phyloP scores from a whole-genome alignment of 2,113 vertebrate genomes.

The Bufo gargarizans region DNA sequence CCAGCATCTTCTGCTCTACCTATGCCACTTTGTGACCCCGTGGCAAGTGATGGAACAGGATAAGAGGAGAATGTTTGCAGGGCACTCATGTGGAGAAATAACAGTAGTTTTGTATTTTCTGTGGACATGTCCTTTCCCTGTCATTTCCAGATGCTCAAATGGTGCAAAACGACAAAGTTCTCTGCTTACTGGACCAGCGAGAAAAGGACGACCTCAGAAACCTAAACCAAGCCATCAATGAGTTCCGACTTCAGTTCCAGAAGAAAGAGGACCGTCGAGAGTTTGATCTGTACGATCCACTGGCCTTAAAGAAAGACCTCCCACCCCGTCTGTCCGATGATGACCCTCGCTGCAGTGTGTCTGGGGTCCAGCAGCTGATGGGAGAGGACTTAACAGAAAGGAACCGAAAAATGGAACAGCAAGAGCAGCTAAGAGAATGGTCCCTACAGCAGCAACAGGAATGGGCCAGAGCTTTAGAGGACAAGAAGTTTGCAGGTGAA shows the following conservation, averaged over 20 bases:
- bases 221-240: conserved; percentile 65
- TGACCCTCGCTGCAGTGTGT: conserved; percentile 69
- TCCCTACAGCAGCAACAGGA: conserved; percentile 81
- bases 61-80: too few species aligned
- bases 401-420: conserved; percentile 76
- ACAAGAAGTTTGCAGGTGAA: conserved; percentile 73
- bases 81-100: too few species aligned
- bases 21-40: too few species aligned
- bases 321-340: conserved; percentile 66
- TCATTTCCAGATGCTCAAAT: conserved; percentile 71
- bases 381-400: conserved; percentile 80
- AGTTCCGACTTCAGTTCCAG: conserved; percentile 78
- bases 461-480: conserved; percentile 63
- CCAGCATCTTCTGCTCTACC: too few species aligned
- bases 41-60: too few species aligned
- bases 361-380: conserved; percentile 79
- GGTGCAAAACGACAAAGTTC: conserved; percentile 71
- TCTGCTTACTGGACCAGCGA: conserved; percentile 70
- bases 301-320: conserved; percentile 70
- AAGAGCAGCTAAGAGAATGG: conserved; percentile 85
- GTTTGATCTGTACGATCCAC: conserved; percentile 79
- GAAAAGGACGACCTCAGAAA: conserved; percentile 68
- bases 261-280: conserved; percentile 72
- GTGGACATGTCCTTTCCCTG: not conserved
- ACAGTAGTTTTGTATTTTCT: not conserved